Base-by-base conservation (phyloP, 2,888 invertebrate species). In the Pseudeuparius sepicola region DNA sequence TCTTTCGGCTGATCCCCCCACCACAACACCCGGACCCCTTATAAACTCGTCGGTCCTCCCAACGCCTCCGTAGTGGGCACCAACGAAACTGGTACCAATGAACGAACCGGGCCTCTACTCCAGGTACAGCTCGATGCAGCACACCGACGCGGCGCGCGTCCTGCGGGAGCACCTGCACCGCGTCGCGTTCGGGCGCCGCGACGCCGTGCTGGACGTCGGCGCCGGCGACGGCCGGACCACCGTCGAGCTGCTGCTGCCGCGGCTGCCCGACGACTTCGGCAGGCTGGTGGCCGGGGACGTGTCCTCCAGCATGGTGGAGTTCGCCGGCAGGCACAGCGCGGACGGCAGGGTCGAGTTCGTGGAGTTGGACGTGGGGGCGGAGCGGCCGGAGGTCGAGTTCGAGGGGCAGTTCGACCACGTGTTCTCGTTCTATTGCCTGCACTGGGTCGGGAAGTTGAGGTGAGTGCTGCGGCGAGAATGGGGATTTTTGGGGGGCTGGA, bases 371-470 rank as follows among this genome's bases (percentile, higher is more conserved):
- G 75, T 85, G 24, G 59, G 62, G 27, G 59, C 68, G 1, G 57
- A 64, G 0, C 54, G 64, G 14, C 42, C 76, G 30, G 70, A 72
- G 0, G 54, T 57, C 5, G 13, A 26, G 9, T 36, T 38, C 12
- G 1, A 59, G 10, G 66, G 61, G 32, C 52, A 59, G 15, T 85
- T 79, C 50, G 70, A 78, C 51, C 79, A 83, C 51, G 69, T 73
- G 1, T 73, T 82, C 33, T 85, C 85, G 0, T 84, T 85, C 54
- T 84, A 83, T 55, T 75, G 82, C 41, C 63, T 87, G 3, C 84
- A 86, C 51, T 86, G 86, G 86, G 73, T 85, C 17, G 71, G 71
- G 45, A 70, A 83, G 52, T 77, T 79, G 56, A 68, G 71, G 79
- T 80, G 65, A 63, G 69, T 47, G 17, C 14, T 13, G 10, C n/a